Conservation (phyloP, 2,888 invertebrate genomes). For the Griposia aprilina region DNA sequence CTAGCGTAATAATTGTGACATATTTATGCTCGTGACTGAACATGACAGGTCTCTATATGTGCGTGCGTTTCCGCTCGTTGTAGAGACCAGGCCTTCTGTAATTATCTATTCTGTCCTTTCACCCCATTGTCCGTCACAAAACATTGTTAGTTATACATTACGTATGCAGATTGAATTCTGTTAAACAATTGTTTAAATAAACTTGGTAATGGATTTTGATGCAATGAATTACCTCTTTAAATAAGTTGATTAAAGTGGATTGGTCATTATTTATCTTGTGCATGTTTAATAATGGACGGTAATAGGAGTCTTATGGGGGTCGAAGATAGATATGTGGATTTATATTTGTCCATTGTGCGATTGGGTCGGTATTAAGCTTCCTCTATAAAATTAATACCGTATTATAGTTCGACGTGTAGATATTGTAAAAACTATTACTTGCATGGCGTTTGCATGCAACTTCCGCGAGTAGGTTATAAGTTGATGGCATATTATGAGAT, state of each 20-base stretch:
- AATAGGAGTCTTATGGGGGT: constrained; percentile 45
- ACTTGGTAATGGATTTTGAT: constrained; percentile 67
- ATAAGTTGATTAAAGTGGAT: constrained; percentile 70
- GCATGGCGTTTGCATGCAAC: no score
- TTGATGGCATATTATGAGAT: no score
- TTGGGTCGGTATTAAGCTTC: background rate
- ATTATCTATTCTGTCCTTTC: constrained; percentile 38
- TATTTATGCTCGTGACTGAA: background rate
- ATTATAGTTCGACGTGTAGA: background rate
- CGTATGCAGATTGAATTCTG: constrained; percentile 85
- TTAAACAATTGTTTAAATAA: constrained; percentile 78
- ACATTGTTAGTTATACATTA: constrained; percentile 81
- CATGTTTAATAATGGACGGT: constrained; percentile 43
- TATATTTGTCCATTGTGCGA: constrained; percentile 8
- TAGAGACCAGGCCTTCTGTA: constrained; percentile 9
- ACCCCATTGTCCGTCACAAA: constrained; percentile 77
- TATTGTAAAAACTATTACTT: background rate
- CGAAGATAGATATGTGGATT: constrained; percentile 49
- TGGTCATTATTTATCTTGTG: constrained; percentile 65
- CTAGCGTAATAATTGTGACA: background rate
- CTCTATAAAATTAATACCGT: background rate
- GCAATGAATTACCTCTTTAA: constrained; percentile 66
- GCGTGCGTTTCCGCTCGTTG: no score
- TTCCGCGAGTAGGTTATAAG: no score
- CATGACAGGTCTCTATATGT: background rate